Base-by-base conservation (phyloP, 2,113 vertebrate species). In the Lota lota region DNA sequence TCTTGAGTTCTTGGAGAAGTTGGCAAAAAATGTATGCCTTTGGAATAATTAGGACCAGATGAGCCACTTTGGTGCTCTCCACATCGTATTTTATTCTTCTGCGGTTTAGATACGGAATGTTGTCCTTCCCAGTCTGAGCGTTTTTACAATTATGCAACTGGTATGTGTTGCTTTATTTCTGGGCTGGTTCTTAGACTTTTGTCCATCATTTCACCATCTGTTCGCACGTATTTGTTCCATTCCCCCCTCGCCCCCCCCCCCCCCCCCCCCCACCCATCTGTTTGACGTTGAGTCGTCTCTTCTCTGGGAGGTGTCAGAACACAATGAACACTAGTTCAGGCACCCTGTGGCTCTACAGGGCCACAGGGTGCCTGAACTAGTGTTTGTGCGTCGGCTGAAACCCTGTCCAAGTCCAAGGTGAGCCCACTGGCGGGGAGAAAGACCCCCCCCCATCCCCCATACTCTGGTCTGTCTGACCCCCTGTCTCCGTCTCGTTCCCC, bases 191-290 rank as follows among this genome's bases (percentile, higher is more conserved):
- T n/a, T n/a, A n/a, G 24, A 28, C 40, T 65, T 63, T 14, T 24
- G 22, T 7, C 57, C 64, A 54, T 66, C 76, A n/a, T n/a, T 18
- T 62, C 0, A 58, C 53, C 66, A 75, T 83, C 64, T 75, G 56
- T 65, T 33, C 7, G 28, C 28, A 33, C 28, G 7, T 7, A 7
- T 33, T 33, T 3, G 28, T 33, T 33, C 28, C 28, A 7, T 7
- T 7, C 28, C 7, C 28, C 40, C 0, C 24, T 2, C 2, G 24
- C 1, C 24, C 24, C 24, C 24, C 24, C 24, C 24, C 24, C 24
- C 24, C 24, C 28, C 28, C 28, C 28, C 28, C 28, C 28, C 28
- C 28, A 4, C 28, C 7, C 28, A 33, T 33, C 28, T 33, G 28
- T 33, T 33, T 33, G 28, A 33, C 28, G 40, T 47, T 12, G 10